Evolutionary conservation across 2,797 vertebrate genomes (phyloP).

Genomic region (Babyrousa celebensis): DNA sequence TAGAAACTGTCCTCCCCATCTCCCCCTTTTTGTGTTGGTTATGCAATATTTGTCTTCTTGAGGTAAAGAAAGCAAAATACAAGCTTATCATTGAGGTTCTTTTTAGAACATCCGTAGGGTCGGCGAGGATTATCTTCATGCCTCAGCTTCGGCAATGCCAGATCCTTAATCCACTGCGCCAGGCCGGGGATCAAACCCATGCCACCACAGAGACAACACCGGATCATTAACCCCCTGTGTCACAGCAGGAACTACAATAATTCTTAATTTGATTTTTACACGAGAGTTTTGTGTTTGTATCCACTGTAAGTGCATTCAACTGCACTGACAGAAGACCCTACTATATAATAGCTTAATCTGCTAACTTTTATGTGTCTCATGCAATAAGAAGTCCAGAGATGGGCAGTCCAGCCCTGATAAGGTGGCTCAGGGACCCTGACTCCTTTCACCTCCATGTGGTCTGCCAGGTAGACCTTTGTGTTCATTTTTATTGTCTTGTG

Average conservation of each 20-base stretch:
- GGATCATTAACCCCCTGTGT: too few relatives aligned
- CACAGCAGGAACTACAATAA: neutral
- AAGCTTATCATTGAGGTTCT: constrained; percentile 23
- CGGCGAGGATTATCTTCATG: neutral
- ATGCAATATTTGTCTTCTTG: constrained; percentile 5
- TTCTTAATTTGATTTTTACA: neutral
- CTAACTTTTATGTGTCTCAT: neutral
- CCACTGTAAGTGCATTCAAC: neutral
- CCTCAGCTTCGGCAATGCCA: too few relatives aligned
- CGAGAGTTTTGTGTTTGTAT: constrained; percentile 58
- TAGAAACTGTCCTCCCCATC: neutral
- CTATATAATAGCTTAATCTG: neutral
- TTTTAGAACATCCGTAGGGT: constrained; percentile 49
- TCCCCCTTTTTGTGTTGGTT: neutral
- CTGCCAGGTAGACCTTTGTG: neutral
- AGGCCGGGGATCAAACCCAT: too few relatives aligned
- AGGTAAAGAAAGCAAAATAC: constrained; percentile 46
- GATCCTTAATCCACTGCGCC: too few relatives aligned
- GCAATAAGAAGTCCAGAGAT: constrained; percentile 27
- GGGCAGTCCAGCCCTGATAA: neutral
- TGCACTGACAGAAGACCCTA: neutral
- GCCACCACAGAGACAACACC: too few relatives aligned
- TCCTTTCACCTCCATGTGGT: neutral
- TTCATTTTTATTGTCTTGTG: neutral
- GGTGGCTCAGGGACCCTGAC: neutral